These are phyloP conservation scores for Ispidina lecontei DNA, from an alignment of 2,797 vertebrate genomes.

Conservation along the genomic window DNA sequence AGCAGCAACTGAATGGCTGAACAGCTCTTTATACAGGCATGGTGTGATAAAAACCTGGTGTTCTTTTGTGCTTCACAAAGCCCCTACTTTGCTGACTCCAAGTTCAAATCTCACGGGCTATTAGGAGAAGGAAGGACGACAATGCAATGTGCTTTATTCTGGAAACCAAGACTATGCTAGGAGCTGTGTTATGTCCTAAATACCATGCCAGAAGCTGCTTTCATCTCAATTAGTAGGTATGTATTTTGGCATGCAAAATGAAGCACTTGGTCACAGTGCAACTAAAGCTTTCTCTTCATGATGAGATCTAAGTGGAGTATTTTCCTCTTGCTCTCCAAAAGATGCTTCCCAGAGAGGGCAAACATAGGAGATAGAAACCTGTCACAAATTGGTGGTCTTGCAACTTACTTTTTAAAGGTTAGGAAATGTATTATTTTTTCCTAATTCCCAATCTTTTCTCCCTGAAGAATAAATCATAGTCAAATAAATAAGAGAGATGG, in stretches of 20 bases:
- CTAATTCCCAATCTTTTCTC: neutral
- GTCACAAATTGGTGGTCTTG: neutral
- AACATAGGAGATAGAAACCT: neutral
- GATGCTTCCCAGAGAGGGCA: neutral
- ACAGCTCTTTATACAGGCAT: conserved; percentile 69
- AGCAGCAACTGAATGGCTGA: conserved; percentile 67
- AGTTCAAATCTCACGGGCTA: conserved; percentile 74
- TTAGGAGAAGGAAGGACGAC: conserved; percentile 67
- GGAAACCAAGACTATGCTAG: conserved; percentile 32
- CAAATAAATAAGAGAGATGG: neutral
- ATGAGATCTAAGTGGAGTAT: neutral
- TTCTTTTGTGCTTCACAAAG: conserved; percentile 79
- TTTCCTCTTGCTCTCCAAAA: neutral
- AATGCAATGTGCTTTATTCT: conserved; percentile 42
- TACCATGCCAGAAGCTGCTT: conserved; percentile 21
- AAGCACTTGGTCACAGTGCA: neutral
- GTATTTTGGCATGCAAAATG: conserved; percentile 25
- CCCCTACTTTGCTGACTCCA: conserved; percentile 68
- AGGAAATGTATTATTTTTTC: neutral
- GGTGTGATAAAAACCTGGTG: conserved; percentile 72
- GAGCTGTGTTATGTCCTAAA: conserved; percentile 29
- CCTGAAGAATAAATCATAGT: neutral
- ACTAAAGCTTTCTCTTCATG: neutral
- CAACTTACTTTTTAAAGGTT: neutral
- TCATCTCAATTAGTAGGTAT: conserved; percentile 26